phyloP scores from a whole-genome alignment of 23 tunicate species.

The Styela plicata region DNA sequence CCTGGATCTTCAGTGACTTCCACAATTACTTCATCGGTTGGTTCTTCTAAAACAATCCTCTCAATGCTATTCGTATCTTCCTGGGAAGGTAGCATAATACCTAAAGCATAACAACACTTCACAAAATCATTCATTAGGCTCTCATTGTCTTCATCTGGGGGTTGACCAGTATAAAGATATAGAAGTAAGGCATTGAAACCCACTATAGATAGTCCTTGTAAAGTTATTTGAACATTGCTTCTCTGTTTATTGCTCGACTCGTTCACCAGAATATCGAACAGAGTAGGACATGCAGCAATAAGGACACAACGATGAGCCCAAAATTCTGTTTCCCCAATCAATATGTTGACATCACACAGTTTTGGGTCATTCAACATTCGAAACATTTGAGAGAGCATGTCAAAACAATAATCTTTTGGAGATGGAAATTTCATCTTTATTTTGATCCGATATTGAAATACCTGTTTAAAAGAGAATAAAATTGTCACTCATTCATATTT shows the following conservation, averaged over 20 bases:
- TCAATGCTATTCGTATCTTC: background rate
- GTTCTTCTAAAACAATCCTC: background rate
- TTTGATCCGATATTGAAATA: too few relatives aligned
- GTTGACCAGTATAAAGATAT: constrained; percentile 13
- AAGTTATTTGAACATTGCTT: background rate
- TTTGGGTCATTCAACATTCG: background rate
- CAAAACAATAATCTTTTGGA: background rate
- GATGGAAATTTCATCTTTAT: background rate
- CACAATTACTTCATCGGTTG: background rate
- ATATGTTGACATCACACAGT: constrained; percentile 53
- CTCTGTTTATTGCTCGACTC: background rate
- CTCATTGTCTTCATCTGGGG: background rate
- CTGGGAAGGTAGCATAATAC: background rate
- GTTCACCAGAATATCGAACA: constrained; percentile 37
- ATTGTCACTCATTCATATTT: too few relatives aligned
- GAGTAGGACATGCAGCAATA: constrained; percentile 79
- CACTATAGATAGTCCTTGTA: background rate
- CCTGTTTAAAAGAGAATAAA: too few relatives aligned
- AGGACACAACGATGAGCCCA: constrained; percentile 58
- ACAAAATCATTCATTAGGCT: background rate
- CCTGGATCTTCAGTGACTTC: background rate
- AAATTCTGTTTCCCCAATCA: constrained; percentile 44
- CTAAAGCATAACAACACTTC: background rate
- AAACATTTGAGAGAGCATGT: background rate
- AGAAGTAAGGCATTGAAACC: constrained; percentile 2